Conservation (phyloP, 2,797 vertebrate genomes). For the Rousettus madagascariensis region DNA sequence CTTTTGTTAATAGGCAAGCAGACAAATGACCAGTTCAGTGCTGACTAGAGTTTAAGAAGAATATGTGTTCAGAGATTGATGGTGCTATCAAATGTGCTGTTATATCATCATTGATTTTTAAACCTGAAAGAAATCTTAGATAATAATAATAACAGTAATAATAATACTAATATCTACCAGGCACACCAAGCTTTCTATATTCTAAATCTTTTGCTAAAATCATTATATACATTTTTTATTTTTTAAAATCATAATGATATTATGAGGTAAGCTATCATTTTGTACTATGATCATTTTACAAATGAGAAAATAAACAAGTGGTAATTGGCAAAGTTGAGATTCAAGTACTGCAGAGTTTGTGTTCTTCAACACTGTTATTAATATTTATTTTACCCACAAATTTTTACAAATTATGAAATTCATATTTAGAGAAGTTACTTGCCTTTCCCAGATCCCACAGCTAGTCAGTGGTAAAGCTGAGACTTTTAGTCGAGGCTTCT, state of each 20-base stretch:
- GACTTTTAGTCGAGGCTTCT: neutral
- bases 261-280: slow-evolving; percentile 13
- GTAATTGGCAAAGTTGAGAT: neutral
- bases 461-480: neutral
- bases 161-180: neutral
- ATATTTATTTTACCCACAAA: neutral
- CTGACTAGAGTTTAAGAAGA: slow-evolving; percentile 2
- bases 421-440: neutral
- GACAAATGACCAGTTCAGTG: neutral
- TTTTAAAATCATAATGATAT: slow-evolving; percentile 22
- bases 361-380: neutral
- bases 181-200: neutral
- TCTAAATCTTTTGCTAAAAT: neutral
- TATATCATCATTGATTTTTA: slow-evolving; percentile 23
- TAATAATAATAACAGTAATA: neutral
- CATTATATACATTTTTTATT: neutral
- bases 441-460: neutral
- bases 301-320: slow-evolving; percentile 25
- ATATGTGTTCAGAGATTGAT: neutral
- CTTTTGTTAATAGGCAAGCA: neutral
- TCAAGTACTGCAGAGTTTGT: neutral
- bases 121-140: neutral
- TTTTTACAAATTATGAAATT: neutral
- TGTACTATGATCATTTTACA: slow-evolving; percentile 20
- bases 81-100: neutral